Percentiles rank a stretch among this genome's conserved stretches.
Conservation (phyloP, 2,888 invertebrate species). For the Pediacus dermestoides region DNA sequence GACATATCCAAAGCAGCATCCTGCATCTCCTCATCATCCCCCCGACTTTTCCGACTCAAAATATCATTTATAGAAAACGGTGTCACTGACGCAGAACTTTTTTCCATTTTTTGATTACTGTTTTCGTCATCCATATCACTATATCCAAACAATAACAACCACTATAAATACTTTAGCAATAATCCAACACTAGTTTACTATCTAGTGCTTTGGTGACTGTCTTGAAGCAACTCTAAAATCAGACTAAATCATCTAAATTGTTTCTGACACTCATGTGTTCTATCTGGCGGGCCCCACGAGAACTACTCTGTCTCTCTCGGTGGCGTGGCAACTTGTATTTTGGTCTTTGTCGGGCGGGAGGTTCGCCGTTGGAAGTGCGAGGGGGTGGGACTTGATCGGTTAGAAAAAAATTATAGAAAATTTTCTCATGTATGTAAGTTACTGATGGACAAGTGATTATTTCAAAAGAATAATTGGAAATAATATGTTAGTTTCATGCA, state of each 20-base stretch:
- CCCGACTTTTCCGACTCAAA: conserved; percentile 51
- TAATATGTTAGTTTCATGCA: too few relatives aligned
- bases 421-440: conserved; percentile 1
- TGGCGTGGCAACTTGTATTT: conserved; percentile 9
- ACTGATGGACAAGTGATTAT: too few relatives aligned
- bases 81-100: conserved; percentile 47
- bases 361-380: conserved; percentile 26
- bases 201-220: too few relatives aligned
- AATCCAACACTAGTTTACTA: too few relatives aligned
- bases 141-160: conserved; percentile 7
- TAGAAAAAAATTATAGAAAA: conserved; percentile 6
- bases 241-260: conserved; percentile 45
- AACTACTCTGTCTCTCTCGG: conserved; percentile 23
- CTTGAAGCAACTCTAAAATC: conserved; percentile 37
- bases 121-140: conserved; percentile 36
- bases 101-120: conserved; percentile 28
- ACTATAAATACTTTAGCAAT: conserved; percentile 7
- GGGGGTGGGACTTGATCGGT: conserved; percentile 34
- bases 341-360: conserved; percentile 25
- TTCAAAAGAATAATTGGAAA: too few relatives aligned
- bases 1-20: conserved; percentile 50
- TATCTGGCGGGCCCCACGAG: conserved; percentile 34
- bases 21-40: conserved; percentile 46
- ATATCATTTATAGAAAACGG: conserved; percentile 75
- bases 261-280: conserved; percentile 42